Percentiles rank a stretch among this genome's conserved stretches.
phyloP scores from a whole-genome alignment of 2,888 invertebrate genomes.

The Lamellibrachia satsuma region DNA sequence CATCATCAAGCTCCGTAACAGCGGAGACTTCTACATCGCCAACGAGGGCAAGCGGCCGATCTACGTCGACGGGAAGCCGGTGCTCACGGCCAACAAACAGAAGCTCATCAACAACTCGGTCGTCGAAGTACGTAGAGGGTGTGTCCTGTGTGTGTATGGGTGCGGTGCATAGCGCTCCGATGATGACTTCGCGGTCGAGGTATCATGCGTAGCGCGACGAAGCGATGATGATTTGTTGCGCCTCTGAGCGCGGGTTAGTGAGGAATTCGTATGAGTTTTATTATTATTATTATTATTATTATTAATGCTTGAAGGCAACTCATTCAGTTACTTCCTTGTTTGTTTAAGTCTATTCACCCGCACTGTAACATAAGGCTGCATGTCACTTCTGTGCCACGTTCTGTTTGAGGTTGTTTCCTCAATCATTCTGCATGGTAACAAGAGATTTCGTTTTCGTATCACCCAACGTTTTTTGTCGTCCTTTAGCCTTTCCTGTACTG shows the following conservation, averaged over 20 bases:
- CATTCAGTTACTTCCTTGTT: neutral
- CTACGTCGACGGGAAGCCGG: conserved; percentile 91
- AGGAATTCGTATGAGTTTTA: too few species aligned
- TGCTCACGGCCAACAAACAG: conserved; percentile 87
- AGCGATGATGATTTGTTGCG: too few species aligned
- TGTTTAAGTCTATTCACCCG: neutral
- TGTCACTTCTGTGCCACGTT: neutral
- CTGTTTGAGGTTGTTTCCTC: too few species aligned
- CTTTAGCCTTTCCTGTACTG: neutral
- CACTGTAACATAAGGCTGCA: neutral
- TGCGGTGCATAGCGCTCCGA: neutral
- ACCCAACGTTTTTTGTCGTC: neutral
- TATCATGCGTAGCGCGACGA: too few species aligned
- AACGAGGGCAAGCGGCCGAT: conserved; percentile 95
- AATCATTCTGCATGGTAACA: neutral
- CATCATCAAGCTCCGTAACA: conserved; percentile 86
- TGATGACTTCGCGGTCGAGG: too few species aligned
- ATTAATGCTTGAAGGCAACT: neutral
- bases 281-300: too few species aligned
- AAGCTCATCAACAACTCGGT: conserved; percentile 92
- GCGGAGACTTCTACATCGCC: conserved; percentile 92
- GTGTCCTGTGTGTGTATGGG: neutral
- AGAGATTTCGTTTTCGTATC: neutral
- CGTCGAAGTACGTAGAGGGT: conserved; percentile 77
- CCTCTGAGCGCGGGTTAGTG: too few species aligned